Conservation (phyloP, 2,888 invertebrate species). For the Drosophila quinaria region DNA sequence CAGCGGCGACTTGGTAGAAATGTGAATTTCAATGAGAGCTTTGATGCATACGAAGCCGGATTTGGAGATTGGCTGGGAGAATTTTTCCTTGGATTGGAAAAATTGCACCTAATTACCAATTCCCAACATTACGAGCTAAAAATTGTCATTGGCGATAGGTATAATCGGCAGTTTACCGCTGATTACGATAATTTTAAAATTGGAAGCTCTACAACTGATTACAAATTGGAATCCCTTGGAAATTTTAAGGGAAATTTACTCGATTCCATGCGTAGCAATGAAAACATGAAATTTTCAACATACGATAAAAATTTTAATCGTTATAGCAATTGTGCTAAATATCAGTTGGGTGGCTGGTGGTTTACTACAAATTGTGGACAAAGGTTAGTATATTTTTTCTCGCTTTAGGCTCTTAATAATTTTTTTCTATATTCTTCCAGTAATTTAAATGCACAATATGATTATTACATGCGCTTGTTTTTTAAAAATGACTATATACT, state of each 20-base stretch:
- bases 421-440: not conserved
- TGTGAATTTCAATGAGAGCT: not conserved
- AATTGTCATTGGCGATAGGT: fast-evolving
- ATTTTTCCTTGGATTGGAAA: slow-evolving; percentile 33
- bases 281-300: not conserved
- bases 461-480: fast-evolving
- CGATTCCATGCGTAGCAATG: not conserved
- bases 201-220: not conserved
- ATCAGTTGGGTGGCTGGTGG: slow-evolving; percentile 11
- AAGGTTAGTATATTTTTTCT: not conserved
- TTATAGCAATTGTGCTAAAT: fast-evolving
- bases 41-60: not conserved
- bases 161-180: fast-evolving
- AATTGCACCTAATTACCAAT: slow-evolving; percentile 13
- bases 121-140: not conserved
- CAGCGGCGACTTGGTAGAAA: not conserved
- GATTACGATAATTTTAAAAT: slow-evolving; percentile 14
- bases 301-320: not conserved
- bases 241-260: fast-evolving
- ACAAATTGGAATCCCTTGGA: slow-evolving; percentile 26
- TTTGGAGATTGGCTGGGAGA: not conserved
- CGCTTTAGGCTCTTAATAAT: not conserved
- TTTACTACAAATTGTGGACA: fast-evolving
- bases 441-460: slow-evolving; percentile 3
- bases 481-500: not conserved